Conservation (phyloP, 2,888 invertebrate genomes). For the Scaptomyza cyrtandrae region DNA sequence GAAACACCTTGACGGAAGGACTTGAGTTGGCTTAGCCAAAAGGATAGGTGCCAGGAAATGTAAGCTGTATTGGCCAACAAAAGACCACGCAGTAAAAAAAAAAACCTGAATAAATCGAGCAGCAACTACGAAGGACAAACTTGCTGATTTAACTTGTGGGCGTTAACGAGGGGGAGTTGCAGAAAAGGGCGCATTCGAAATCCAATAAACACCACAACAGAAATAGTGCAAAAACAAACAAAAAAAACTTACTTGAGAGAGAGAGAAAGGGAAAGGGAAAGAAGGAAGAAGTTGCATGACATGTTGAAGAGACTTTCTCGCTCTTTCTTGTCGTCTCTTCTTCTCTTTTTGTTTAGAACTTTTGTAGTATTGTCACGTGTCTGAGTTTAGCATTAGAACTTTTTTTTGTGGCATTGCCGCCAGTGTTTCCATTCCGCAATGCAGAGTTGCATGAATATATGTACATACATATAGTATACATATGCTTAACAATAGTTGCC, state of each 20-base stretch:
- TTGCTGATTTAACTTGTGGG: slow-evolving; percentile 39
- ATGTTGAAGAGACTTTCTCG: background rate
- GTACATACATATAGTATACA: background rate
- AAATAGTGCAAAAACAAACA: slow-evolving; percentile 26
- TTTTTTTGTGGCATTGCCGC: slow-evolving; percentile 16
- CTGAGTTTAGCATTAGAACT: slow-evolving; percentile 39
- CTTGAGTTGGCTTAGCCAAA: slow-evolving; percentile 33
- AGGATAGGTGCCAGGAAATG: slow-evolving; percentile 32
- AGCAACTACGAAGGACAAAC: background rate
- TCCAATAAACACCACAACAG: slow-evolving; percentile 58
- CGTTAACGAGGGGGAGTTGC: slow-evolving; percentile 11
- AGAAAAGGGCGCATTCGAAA: slow-evolving; percentile 34
- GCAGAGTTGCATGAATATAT: slow-evolving; percentile 7
- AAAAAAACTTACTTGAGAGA: too few relatives aligned
- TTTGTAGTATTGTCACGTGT: slow-evolving; percentile 45
- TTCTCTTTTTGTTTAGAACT: background rate
- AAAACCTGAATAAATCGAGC: slow-evolving; percentile 8
- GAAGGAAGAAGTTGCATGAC: background rate
- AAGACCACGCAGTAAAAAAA: background rate
- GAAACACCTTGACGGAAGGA: slow-evolving; percentile 39
- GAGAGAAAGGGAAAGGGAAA: background rate
- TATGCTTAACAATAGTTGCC: slow-evolving; percentile 12
- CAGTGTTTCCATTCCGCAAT: slow-evolving; percentile 5
- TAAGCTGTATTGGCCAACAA: slow-evolving; percentile 18
- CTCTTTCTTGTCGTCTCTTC: too few relatives aligned